Evolutionary conservation across 2,113 vertebrate genomes (phyloP), one percentile per base, ranked within the genome.

Genomic region (Psilopsiagon aurifrons): DNA sequence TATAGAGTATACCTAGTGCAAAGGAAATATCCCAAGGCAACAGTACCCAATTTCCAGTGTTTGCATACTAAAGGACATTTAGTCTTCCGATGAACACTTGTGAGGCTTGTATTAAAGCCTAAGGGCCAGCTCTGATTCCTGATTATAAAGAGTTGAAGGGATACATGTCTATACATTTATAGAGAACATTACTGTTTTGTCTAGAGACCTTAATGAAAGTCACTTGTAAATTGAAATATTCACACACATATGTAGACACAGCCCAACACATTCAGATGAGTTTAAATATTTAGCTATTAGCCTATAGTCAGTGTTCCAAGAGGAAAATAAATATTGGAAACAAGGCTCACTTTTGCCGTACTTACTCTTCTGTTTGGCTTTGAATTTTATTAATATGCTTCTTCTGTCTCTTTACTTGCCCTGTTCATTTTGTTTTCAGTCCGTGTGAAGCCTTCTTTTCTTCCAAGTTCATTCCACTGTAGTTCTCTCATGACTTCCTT

Each of bases 1-100:
- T 41, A 27, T 6, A 43, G 28, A 47, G 20, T 60, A 29, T 78
- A 86, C 77, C 81, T 70, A 81, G 33, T 11, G n/a, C 6, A 89
- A 77, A 83, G 23, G 9, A 71, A 88, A 77, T 84, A 75, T 88
- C 80, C 69, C 31, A 55, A 77, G 52, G 43, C 51, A 88, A 37
- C 6, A 64, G 29, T 84, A 89, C 23, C 4, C 9, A 35, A 14
- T 97, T 95, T 92, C 55, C 23, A 90, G 43, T 19, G 19, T 63
- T 84, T 78, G 28, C 55, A 71, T 67, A 71, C 25, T 44, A 46
- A 67, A 86, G 33, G 39, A 81, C 13, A 55, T 75, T 84, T 71
- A 90, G 37, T 81, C 63, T 66, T 86, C 35, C 33, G 7, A 55
- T 43, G 51, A 92, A 49, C 31, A 31, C 12, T 57, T 93, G 17